These are phyloP conservation scores for Trachymyrmex septentrionalis DNA, from an alignment of 1,140 invertebrate species.

Conservation along the genomic window DNA sequence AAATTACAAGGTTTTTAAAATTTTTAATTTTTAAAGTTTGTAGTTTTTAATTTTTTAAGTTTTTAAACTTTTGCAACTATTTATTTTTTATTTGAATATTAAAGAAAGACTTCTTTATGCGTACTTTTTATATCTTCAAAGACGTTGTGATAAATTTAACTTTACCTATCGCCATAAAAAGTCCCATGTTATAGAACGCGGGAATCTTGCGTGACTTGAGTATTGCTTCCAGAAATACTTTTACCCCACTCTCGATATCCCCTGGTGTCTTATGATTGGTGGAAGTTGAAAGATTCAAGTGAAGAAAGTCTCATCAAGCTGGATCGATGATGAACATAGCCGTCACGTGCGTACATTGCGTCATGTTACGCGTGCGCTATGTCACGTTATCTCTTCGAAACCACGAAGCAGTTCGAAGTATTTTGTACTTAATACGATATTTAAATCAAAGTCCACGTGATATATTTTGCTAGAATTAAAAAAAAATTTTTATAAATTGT, in stretches of 20 bases:
- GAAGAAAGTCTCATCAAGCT: constrained; percentile 10
- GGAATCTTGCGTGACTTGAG: constrained; percentile 5
- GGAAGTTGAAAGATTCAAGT: neutral
- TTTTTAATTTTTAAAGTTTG: neutral
- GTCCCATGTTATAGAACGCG: neutral
- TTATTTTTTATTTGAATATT: neutral
- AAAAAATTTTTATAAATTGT: neutral
- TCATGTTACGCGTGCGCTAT: constrained; percentile 64
- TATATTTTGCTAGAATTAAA: neutral
- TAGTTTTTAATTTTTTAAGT: neutral
- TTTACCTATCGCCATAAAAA: constrained; percentile 1
- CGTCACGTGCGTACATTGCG: constrained; percentile 63
- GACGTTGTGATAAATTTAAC: constrained; percentile 17
- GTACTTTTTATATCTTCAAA: neutral
- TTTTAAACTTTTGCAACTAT: neutral
- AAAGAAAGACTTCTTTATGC: neutral
- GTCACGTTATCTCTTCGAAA: constrained; percentile 55
- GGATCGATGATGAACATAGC: constrained; percentile 57
- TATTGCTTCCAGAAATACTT: constrained; percentile 49
- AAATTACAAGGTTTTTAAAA: neutral
- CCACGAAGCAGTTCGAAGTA: neutral
- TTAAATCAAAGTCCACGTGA: neutral
- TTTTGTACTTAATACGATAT: neutral
- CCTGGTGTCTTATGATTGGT: neutral
- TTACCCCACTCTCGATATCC: constrained; percentile 18